These are phyloP conservation scores for Leptatherina wallacei DNA, from an alignment of 2,797 vertebrate genomes.

Conservation along the genomic window DNA sequence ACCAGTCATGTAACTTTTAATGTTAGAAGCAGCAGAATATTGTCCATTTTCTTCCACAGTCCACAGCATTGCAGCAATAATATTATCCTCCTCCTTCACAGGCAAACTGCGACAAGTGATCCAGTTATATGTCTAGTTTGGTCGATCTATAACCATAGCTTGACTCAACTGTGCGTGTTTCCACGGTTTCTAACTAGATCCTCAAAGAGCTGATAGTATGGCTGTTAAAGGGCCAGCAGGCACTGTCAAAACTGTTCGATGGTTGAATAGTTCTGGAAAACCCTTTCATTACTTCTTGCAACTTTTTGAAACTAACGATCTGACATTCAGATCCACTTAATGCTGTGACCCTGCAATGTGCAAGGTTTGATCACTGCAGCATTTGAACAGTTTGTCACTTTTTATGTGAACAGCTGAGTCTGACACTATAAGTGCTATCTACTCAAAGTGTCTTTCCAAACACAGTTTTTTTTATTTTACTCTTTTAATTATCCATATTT, in stretches of 20 bases:
- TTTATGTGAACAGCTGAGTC: constrained; percentile 8
- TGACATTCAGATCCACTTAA: constrained; percentile 6
- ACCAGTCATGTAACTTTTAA: not conserved
- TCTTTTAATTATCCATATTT: constrained; percentile 6
- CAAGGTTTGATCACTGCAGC: constrained; percentile 12
- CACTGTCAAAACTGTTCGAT: not conserved
- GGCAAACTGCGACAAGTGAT: not conserved
- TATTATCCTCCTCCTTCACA: too few relatives aligned
- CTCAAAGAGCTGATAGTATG: not conserved
- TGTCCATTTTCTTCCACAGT: not conserved
- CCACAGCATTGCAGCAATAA: not conserved
- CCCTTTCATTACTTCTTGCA: constrained; percentile 1
- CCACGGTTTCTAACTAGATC: not conserved
- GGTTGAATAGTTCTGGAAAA: not conserved
- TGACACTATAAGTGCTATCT: not conserved
- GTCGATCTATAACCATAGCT: not conserved
- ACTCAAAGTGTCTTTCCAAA: constrained; percentile 6
- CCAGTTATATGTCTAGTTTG: not conserved
- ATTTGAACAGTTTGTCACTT: not conserved
- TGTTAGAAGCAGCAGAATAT: not conserved
- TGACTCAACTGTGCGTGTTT: not conserved
- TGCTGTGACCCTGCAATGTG: not conserved
- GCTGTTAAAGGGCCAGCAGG: constrained; percentile 1
- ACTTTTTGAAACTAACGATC: not conserved
- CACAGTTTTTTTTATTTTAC: not conserved